Evolutionary conservation across 2,113 vertebrate species (phyloP).

Genomic region (Corvus hawaiiensis): DNA sequence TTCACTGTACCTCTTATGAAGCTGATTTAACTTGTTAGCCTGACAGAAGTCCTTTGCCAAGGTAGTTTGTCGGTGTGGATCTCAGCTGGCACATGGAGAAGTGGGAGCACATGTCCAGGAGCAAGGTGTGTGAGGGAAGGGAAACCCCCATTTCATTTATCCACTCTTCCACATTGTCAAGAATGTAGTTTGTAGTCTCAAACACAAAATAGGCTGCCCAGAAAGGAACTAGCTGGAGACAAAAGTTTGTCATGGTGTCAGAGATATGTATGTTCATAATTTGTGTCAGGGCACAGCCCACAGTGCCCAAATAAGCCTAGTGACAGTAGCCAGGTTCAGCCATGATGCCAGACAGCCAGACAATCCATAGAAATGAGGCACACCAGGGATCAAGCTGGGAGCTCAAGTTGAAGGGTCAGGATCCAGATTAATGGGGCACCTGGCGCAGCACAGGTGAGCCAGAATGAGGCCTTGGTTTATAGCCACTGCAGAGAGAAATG

Average conservation of each 20-base stretch:
- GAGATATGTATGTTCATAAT: neutral
- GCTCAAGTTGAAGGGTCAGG: neutral
- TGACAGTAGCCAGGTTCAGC: neutral
- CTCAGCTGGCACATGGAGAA: neutral
- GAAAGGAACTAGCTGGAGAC: neutral
- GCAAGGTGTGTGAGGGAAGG: neutral
- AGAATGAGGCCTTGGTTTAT: neutral
- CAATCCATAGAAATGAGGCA: neutral
- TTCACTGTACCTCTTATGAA: neutral
- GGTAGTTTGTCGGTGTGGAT: neutral
- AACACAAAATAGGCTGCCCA: neutral
- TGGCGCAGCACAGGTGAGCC: neutral
- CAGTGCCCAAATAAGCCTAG: neutral
- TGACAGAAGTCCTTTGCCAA: neutral
- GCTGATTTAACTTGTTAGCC: neutral
- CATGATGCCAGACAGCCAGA: neutral
- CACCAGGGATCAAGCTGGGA: neutral
- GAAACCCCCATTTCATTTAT: neutral
- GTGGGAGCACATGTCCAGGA: neutral
- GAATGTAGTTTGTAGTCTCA: neutral
- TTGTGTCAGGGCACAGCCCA: neutral
- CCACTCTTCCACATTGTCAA: neutral
- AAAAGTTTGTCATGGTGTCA: neutral
- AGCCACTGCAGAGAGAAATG: neutral
- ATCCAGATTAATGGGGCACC: neutral